phyloP scores from a whole-genome alignment of 2,888 invertebrate genomes.

The Pseudolycoriella hygida region DNA sequence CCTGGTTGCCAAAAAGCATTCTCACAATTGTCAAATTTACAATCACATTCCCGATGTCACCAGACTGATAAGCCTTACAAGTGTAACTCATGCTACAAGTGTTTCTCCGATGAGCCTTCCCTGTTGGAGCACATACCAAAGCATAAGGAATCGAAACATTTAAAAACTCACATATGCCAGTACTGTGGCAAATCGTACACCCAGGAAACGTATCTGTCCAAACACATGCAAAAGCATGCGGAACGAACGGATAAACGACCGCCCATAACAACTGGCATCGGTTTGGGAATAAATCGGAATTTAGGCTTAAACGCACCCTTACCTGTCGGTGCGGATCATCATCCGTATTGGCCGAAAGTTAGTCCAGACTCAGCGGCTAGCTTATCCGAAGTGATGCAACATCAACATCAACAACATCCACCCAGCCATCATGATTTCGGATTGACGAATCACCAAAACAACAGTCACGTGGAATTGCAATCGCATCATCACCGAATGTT shows the following conservation, averaged over 20 bases:
- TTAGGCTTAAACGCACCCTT: slow-evolving; percentile 16
- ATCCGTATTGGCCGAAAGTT: slow-evolving; percentile 76
- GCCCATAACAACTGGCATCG: slow-evolving; percentile 34
- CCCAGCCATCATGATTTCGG: slow-evolving; percentile 36
- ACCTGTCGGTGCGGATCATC: slow-evolving; percentile 40
- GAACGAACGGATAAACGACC: slow-evolving; percentile 82
- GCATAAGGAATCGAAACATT: slow-evolving; percentile 97
- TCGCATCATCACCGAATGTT: slow-evolving; percentile 10
- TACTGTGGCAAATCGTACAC: slow-evolving; percentile 99
- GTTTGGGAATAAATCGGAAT: slow-evolving; percentile 5
- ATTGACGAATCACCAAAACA: slow-evolving; percentile 31
- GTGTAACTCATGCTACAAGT: slow-evolving; percentile 99
- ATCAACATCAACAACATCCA: slow-evolving; percentile 30
- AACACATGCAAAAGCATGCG: slow-evolving; percentile 98
- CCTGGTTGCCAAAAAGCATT: slow-evolving; percentile 98
- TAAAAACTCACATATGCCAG: slow-evolving; percentile 98
- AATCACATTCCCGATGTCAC: slow-evolving; percentile 98
- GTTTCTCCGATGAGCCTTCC: slow-evolving; percentile 93
- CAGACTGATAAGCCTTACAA: slow-evolving; percentile 99
- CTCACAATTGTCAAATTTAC: slow-evolving; percentile 96
- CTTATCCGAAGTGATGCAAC: slow-evolving; percentile 36
- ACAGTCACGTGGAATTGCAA: slow-evolving; percentile 10
- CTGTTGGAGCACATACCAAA: slow-evolving; percentile 98
- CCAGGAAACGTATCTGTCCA: slow-evolving; percentile 96
- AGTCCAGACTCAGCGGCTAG: slow-evolving; percentile 56